Conservation (phyloP, 2,113 vertebrate genomes). For the Zosterops hypoxanthus region DNA sequence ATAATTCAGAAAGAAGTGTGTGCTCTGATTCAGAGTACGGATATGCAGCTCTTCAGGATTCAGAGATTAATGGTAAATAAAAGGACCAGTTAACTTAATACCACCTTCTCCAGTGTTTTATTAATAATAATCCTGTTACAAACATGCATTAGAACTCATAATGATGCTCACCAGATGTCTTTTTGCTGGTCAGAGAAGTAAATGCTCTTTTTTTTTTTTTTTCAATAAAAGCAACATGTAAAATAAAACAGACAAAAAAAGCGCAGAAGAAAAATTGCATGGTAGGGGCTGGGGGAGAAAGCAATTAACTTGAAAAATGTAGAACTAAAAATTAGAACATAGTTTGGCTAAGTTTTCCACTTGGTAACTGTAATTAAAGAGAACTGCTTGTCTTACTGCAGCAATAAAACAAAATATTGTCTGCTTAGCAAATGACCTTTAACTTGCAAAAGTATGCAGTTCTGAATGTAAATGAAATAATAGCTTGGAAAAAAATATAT, state of each 20-base stretch:
- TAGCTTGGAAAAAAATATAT: not conserved
- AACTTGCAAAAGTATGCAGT: not conserved
- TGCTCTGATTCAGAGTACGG: not conserved
- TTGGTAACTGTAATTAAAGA: constrained; percentile 32
- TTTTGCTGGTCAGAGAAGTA: constrained; percentile 13
- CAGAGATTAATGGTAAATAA: constrained; percentile 20
- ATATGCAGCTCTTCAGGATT: not conserved
- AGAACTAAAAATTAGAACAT: constrained; percentile 31
- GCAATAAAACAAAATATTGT: constrained; percentile 42
- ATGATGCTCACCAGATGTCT: constrained; percentile 40
- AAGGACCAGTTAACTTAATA: constrained; percentile 7
- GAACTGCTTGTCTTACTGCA: not conserved
- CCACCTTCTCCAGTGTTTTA: constrained; percentile 17
- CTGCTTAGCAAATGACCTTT: constrained; percentile 1
- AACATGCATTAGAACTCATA: not conserved
- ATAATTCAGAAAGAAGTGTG: not conserved
- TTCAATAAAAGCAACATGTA: constrained; percentile 1
- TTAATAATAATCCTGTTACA: constrained; percentile 15
- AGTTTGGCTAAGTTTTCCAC: constrained; percentile 19
- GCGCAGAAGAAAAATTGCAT: constrained; percentile 14
- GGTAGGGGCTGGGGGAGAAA: not conserved
- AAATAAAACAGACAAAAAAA: constrained; percentile 19
- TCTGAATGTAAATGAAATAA: not conserved
- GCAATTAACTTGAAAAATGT: constrained; percentile 54
- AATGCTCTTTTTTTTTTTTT: not conserved